Conservation (phyloP, 2,797 vertebrate species). For the Echiichthys vipera region DNA sequence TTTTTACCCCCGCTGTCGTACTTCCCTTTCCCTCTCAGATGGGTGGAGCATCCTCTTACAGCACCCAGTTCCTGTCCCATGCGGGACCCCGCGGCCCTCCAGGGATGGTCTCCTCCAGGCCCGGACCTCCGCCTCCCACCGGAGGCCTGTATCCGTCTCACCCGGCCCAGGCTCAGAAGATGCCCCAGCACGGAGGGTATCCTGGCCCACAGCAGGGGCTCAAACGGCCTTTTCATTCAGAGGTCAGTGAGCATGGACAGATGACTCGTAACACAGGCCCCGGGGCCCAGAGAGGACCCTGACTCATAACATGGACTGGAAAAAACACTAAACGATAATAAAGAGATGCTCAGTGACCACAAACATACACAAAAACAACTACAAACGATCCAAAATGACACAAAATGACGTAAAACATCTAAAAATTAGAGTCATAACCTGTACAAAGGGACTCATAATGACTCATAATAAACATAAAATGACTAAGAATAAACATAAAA, state of each 20-base stretch:
- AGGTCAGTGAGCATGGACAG: conserved; percentile 85
- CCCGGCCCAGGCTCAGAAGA: conserved; percentile 84
- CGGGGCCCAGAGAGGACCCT: too few species aligned
- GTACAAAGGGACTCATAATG: too few species aligned
- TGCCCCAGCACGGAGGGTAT: conserved; percentile 89
- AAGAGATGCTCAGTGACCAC: too few species aligned
- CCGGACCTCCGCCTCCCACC: conserved; percentile 74
- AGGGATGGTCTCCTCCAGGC: conserved; percentile 86
- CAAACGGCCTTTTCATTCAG: conserved; percentile 89
- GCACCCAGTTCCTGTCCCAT: conserved; percentile 93
- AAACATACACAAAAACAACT: too few species aligned
- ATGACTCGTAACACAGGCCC: too few species aligned
- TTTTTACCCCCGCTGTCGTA: conserved; percentile 6
- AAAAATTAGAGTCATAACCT: too few species aligned
- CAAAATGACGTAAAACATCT: too few species aligned
- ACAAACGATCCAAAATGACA: too few species aligned
- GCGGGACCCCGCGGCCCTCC: conserved; percentile 88
- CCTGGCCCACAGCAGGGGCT: conserved; percentile 88
- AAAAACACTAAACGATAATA: too few species aligned
- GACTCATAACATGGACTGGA: too few species aligned
- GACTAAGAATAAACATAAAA: too few species aligned
- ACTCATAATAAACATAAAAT: too few species aligned
- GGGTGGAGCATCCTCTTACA: conserved; percentile 91
- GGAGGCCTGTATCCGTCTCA: conserved; percentile 85
- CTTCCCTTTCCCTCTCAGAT: conserved; percentile 82